Evolutionary conservation across 2,888 invertebrate genomes (phyloP).

Genomic region (Lasioglossum marginatum): DNA sequence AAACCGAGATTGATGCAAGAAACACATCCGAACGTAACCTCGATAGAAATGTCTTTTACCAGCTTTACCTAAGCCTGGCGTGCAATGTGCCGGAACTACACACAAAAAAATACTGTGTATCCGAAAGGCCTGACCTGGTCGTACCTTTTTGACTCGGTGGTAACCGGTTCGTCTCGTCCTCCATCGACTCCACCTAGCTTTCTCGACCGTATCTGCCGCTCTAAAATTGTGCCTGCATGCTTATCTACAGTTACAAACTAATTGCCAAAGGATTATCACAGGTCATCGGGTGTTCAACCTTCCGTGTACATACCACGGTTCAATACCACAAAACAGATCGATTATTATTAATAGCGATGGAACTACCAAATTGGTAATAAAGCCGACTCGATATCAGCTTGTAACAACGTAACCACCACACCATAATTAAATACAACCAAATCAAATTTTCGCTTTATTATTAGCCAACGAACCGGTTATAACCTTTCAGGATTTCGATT

Average conservation of each 20-base stretch:
- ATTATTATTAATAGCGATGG: constrained; percentile 70
- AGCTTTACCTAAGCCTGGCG: constrained; percentile 37
- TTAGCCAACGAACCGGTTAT: constrained; percentile 7
- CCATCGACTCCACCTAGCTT: constrained; percentile 65
- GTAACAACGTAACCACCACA: not conserved
- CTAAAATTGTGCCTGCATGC: constrained; percentile 74
- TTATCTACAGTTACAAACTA: constrained; percentile 77
- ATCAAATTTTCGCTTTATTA: constrained; percentile 3
- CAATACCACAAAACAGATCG: constrained; percentile 68
- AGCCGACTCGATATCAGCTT: constrained; percentile 13
- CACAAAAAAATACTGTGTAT: constrained; percentile 64
- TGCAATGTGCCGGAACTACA: constrained; percentile 48
- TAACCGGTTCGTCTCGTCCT: constrained; percentile 72
- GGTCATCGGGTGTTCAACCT: constrained; percentile 79
- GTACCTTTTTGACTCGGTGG: constrained; percentile 70
- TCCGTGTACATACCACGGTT: constrained; percentile 73
- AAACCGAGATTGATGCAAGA: constrained; percentile 53
- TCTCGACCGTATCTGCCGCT: constrained; percentile 66
- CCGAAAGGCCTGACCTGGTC: constrained; percentile 67
- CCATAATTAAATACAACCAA: not conserved
- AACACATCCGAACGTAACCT: constrained; percentile 34
- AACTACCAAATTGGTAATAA: constrained; percentile 56
- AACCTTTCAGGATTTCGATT: constrained; percentile 17
- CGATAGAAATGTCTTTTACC: constrained; percentile 32
- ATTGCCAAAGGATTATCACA: constrained; percentile 80